Evolutionary conservation across 1,140 invertebrate species (phyloP).

Genomic region (Homalodisca vitripennis): DNA sequence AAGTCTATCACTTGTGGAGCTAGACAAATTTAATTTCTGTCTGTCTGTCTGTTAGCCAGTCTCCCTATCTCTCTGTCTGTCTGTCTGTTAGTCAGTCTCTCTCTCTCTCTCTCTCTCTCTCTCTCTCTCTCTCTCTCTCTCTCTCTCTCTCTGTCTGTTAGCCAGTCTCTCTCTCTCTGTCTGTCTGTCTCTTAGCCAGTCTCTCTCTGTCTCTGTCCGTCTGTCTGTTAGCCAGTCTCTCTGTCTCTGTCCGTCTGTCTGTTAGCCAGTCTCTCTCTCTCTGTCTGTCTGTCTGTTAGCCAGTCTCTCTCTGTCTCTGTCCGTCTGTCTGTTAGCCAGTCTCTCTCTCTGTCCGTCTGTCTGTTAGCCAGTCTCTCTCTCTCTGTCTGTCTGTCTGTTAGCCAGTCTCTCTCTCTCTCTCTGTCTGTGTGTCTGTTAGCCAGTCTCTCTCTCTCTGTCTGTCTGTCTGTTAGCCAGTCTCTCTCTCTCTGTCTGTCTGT

Average conservation of each 20-base stretch:
- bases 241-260: neutral
- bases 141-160: conserved; percentile 7
- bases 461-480: no score
- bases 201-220: neutral
- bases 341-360: neutral
- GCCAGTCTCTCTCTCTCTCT: neutral
- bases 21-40: no score
- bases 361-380: no score
- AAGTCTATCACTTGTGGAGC: no score
- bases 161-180: no score
- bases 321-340: neutral
- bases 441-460: no score
- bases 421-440: no score
- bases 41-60: neutral
- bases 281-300: neutral
- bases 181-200: neutral
- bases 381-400: neutral
- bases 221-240: neutral
- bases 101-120: conserved; percentile 3
- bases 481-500: no score
- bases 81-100: neutral
- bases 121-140: neutral
- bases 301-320: conserved; percentile 4
- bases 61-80: neutral
- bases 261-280: no score